Evolutionary conservation across 1,140 invertebrate genomes (phyloP).

Genomic region (Pectinophora gossypiella): DNA sequence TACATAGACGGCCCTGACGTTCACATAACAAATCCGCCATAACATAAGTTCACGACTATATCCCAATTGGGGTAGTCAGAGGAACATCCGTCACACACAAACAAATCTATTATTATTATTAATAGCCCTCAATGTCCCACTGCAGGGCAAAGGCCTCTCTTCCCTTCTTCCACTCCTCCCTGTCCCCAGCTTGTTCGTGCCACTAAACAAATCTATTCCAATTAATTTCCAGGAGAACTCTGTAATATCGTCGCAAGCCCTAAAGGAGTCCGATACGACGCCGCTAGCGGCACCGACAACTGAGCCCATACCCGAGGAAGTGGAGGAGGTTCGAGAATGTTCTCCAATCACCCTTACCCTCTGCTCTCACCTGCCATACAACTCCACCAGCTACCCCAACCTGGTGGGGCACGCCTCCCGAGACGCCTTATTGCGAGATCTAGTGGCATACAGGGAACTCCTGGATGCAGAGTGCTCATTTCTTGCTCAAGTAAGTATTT

Average conservation of each 20-base stretch:
- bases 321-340: slow-evolving; percentile 79
- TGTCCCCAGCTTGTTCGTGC: no score
- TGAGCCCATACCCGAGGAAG: slow-evolving; percentile 58
- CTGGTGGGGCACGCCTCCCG: slow-evolving; percentile 81
- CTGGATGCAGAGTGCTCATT: slow-evolving; percentile 92
- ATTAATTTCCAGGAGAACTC: slow-evolving; percentile 51
- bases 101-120: no score
- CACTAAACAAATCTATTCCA: no score
- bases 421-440: slow-evolving; percentile 82
- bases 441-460: slow-evolving; percentile 89
- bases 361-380: slow-evolving; percentile 85
- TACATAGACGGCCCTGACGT: no score
- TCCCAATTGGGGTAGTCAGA: no score
- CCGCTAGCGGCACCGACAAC: slow-evolving; percentile 76
- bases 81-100: no score
- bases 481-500: slow-evolving; percentile 75
- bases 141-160: no score
- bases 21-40: no score
- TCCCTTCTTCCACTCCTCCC: no score
- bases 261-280: slow-evolving; percentile 66
- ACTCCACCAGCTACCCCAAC: slow-evolving; percentile 90
- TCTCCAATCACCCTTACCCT: slow-evolving; percentile 80
- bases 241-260: slow-evolving; percentile 53
- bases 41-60: no score
- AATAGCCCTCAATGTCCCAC: no score